A percentile compares a stretch with the other conserved stretches of the same genome.
These are phyloP conservation scores for Polymixis flavicincta DNA, from an alignment of 2,888 invertebrate species.

Conservation along the genomic window DNA sequence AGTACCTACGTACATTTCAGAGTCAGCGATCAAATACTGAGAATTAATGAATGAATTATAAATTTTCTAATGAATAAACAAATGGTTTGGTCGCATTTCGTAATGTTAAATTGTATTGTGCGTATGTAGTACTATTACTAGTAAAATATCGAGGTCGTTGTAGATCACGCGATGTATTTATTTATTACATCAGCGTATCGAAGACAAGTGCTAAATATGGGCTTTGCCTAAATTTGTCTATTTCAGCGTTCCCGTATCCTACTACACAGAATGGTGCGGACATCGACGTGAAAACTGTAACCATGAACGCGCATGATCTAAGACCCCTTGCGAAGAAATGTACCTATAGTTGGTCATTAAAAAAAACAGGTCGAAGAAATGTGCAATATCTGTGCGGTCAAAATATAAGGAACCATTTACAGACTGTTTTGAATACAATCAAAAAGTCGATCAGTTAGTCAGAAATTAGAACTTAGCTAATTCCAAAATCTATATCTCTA, in stretches of 20 bases:
- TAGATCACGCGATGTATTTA: slow-evolving; percentile 12
- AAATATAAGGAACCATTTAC: no score
- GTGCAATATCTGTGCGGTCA: no score
- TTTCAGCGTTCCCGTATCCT: neutral
- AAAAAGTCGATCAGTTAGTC: no score
- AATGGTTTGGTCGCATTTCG: slow-evolving; percentile 29
- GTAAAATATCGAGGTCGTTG: slow-evolving; percentile 17
- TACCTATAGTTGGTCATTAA: no score
- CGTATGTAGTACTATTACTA: slow-evolving; percentile 42
- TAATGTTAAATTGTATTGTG: slow-evolving; percentile 14
- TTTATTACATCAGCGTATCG: neutral
- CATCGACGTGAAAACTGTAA: no score
- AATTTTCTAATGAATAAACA: slow-evolving; percentile 21
- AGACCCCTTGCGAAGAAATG: no score
- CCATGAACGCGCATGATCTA: no score
- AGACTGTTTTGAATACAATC: no score
- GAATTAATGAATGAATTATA: slow-evolving; percentile 37
- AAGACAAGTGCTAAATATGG: neutral
- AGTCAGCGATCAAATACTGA: slow-evolving; percentile 21
- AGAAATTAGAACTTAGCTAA: no score
- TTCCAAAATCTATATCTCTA: no score
- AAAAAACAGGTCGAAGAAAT: no score
- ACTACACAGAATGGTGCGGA: no score
- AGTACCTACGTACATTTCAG: neutral
- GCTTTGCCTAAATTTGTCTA: neutral